Conservation (phyloP, 2,113 vertebrate genomes). For the Malurus melanocephalus region DNA sequence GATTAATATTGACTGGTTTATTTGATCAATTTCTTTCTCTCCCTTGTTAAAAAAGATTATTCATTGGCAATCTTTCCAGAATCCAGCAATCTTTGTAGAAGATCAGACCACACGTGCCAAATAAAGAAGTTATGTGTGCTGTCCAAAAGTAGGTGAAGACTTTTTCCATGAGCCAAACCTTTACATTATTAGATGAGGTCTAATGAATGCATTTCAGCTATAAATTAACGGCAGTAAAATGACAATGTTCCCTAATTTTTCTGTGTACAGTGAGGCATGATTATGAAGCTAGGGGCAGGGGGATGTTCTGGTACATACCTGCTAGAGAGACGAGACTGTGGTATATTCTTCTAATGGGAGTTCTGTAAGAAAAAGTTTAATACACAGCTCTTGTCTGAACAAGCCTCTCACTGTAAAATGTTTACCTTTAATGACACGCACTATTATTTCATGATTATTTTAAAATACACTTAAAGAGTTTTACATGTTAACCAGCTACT, state of each 20-base stretch:
- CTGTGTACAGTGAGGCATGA: neutral
- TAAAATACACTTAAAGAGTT: constrained; percentile 83
- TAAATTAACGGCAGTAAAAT: neutral
- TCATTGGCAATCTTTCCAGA: neutral
- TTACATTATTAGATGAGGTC: neutral
- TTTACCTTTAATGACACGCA: constrained; percentile 80
- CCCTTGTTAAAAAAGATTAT: neutral
- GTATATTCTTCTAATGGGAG: constrained; percentile 54
- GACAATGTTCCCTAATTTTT: neutral
- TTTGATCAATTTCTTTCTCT: neutral
- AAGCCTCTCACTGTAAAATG: constrained; percentile 76
- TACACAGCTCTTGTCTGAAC: constrained; percentile 69
- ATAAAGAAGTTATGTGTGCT: neutral
- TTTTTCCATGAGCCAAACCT: neutral
- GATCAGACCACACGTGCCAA: neutral
- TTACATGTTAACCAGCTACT: constrained; percentile 84
- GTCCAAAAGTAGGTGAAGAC: neutral
- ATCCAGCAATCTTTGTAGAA: neutral
- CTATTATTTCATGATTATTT: constrained; percentile 85
- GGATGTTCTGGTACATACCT: neutral
- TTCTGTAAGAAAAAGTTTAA: constrained; percentile 74
- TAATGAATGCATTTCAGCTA: neutral
- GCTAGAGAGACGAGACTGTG: neutral
- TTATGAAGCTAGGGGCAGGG: neutral
- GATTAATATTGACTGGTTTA: neutral